Evolutionary conservation across 2,888 invertebrate genomes (phyloP).

Genomic region (Caenorhabditis virilis): DNA sequence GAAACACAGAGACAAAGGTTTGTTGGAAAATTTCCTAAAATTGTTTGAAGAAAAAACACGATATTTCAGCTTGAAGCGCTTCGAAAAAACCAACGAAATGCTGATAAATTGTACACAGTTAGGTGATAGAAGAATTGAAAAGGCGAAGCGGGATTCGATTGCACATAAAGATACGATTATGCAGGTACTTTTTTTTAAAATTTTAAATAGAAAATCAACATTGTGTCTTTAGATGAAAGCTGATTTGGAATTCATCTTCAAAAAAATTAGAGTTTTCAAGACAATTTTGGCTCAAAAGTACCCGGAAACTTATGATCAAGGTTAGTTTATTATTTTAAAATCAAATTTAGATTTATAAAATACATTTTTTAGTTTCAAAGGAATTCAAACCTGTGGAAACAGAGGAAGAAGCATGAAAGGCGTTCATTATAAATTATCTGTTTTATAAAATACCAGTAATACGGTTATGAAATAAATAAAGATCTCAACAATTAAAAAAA

Average conservation of each 20-base stretch:
- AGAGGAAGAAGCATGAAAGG: conserved; percentile 19
- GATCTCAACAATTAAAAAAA: conserved; percentile 11
- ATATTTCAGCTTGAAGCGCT: conserved; percentile 77
- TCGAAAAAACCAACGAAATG: conserved; percentile 99
- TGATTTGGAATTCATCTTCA: conserved; percentile 90
- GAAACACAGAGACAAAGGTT: conserved; percentile 59
- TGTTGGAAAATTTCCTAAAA: background rate
- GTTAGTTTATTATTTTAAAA: conserved; percentile 8
- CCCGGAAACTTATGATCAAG: conserved; percentile 55
- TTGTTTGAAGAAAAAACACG: background rate
- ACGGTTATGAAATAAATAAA: conserved; percentile 4
- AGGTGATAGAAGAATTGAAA: conserved; percentile 84
- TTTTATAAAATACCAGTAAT: background rate
- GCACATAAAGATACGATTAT: conserved; percentile 84
- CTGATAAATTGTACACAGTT: conserved; percentile 91
- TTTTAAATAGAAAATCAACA: background rate
- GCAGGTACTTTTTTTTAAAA: conserved; percentile 20
- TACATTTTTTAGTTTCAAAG: conserved; percentile 13
- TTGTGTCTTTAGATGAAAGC: conserved; percentile 81
- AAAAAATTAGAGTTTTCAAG: conserved; percentile 77
- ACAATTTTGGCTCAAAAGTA: conserved; percentile 54
- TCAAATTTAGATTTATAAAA: background rate
- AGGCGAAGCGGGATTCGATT: conserved; percentile 85
- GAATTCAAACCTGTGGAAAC: conserved; percentile 13
- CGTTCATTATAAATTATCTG: no score